Conservation (phyloP, 2,113 vertebrate species). For the Caloenas nicobarica region DNA sequence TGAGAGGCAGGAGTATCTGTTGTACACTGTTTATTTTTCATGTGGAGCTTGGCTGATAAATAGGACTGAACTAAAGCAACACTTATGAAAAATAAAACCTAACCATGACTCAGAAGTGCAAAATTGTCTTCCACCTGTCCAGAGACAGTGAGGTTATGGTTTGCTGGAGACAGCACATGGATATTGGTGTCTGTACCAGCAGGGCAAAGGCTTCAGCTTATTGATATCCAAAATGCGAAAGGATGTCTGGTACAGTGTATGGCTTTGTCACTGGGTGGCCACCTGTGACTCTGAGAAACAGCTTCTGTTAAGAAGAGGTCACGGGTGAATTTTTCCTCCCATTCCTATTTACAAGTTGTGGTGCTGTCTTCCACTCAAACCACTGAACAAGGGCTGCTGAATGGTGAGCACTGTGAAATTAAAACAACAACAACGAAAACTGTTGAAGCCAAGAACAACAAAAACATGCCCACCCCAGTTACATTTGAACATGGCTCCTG, state of each 20-base stretch:
- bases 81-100: slow-evolving; percentile 45
- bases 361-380: background rate
- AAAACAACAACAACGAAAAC: background rate
- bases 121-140: slow-evolving; percentile 41
- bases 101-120: slow-evolving; percentile 48
- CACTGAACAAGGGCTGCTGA: background rate
- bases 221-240: background rate
- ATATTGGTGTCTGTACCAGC: slow-evolving; percentile 43
- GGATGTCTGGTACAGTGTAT: slow-evolving; percentile 22
- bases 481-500: background rate
- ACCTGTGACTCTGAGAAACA: slow-evolving; percentile 35
- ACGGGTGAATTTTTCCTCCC: background rate
- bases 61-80: slow-evolving; percentile 17
- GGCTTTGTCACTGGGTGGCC: slow-evolving; percentile 66
- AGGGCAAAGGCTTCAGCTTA: slow-evolving; percentile 57
- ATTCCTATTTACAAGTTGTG: background rate
- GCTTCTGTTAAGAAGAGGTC: background rate
- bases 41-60: slow-evolving; percentile 12
- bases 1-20: background rate
- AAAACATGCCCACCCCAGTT: background rate
- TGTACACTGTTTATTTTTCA: slow-evolving; percentile 2
- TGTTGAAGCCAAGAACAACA: background rate
- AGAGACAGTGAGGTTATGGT: slow-evolving; percentile 29
- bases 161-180: background rate
- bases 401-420: background rate